A percentile compares a stretch with the other conserved stretches of the same genome.
These are phyloP conservation scores for Tinea semifulvella DNA, from an alignment of 2,888 invertebrate genomes.

Conservation along the genomic window DNA sequence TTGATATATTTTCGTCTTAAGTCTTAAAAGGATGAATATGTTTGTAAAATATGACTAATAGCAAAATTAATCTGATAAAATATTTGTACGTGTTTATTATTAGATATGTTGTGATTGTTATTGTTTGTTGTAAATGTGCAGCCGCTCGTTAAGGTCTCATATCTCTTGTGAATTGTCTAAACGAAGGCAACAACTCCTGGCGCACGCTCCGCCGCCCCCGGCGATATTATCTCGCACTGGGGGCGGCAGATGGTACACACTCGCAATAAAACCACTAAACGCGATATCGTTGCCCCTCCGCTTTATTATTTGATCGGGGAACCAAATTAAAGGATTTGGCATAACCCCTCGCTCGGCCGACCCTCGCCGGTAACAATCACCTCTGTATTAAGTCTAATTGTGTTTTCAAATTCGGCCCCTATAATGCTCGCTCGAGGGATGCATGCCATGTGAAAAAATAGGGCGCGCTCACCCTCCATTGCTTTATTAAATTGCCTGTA, in stretches of 20 bases:
- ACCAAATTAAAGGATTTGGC: conserved; percentile 67
- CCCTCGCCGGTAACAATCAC: conserved; percentile 64
- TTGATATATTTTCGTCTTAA: too few relatives aligned
- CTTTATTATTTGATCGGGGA: conserved; percentile 67
- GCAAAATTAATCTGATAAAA: too few relatives aligned
- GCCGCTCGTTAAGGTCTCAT: conserved; percentile 38
- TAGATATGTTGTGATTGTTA: too few relatives aligned
- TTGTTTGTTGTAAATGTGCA: conserved; percentile 29
- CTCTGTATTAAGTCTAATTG: conserved; percentile 68
- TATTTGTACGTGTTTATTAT: too few relatives aligned
- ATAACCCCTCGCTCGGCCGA: conserved; percentile 52
- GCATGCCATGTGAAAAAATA: conserved; percentile 56
- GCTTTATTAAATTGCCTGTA: conserved; percentile 51
- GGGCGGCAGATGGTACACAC: conserved; percentile 56
- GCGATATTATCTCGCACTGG: conserved; percentile 56
- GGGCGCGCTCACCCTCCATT: conserved; percentile 43
- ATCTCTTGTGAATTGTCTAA: conserved; percentile 55
- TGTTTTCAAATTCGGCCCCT: conserved; percentile 65
- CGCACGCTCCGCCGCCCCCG: conserved; percentile 43
- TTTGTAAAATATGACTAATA: too few relatives aligned
- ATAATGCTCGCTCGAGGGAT: conserved; percentile 42
- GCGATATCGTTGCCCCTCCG: conserved; percentile 61
- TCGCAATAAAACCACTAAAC: conserved; percentile 68
- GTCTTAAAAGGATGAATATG: too few relatives aligned
- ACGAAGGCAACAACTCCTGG: conserved; percentile 54